These are phyloP conservation scores for Danio kyathit DNA, from an alignment of 2,797 vertebrate species.

Conservation along the genomic window DNA sequence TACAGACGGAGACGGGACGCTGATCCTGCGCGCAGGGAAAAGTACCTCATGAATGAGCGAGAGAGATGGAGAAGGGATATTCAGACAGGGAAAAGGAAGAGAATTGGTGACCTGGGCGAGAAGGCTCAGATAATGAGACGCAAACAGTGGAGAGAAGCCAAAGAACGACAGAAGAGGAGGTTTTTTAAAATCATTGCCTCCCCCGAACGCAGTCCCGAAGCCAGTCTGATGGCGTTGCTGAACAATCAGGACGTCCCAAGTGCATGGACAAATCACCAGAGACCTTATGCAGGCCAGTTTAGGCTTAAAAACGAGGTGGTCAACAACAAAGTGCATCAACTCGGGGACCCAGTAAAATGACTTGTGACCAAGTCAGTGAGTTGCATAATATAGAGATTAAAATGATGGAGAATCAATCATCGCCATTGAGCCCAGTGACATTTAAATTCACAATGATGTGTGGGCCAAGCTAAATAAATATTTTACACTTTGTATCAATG, in stretches of 20 bases:
- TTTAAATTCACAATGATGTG: neutral
- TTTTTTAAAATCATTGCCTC: conserved; percentile 28
- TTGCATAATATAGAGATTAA: neutral
- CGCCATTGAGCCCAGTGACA: neutral
- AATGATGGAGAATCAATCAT: no score
- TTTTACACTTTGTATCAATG: neutral
- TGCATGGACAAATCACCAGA: neutral
- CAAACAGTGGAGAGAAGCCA: conserved; percentile 44
- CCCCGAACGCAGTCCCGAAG: neutral
- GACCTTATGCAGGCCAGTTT: neutral
- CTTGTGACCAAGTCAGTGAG: neutral
- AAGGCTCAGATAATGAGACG: conserved; percentile 37
- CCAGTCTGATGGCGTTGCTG: neutral
- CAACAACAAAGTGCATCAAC: neutral
- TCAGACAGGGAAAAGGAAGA: conserved; percentile 47
- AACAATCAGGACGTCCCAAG: neutral
- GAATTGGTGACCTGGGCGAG: conserved; percentile 35
- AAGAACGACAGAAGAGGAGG: conserved; percentile 27
- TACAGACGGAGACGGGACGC: conserved; percentile 42
- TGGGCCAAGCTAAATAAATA: neutral
- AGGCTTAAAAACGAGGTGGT: neutral
- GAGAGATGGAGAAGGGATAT: conserved; percentile 41
- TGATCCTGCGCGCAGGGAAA: conserved; percentile 42
- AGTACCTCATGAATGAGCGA: conserved; percentile 40
- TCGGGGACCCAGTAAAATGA: neutral